Base-by-base conservation (phyloP, 2,797 vertebrate species). In the Crax fasciolata region DNA sequence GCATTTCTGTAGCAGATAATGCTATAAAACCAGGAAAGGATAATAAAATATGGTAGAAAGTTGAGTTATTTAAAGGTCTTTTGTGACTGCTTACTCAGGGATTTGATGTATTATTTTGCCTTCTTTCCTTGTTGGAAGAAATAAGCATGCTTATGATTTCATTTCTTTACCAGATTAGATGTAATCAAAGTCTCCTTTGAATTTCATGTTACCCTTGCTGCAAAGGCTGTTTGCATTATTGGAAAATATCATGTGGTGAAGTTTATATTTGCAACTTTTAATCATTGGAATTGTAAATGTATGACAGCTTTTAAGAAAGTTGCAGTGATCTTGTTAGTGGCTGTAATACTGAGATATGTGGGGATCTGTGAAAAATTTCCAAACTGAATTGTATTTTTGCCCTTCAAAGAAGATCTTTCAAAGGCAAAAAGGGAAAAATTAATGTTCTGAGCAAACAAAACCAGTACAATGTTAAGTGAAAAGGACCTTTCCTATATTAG, bases 51-150 rank as follows among this genome's bases (percentile, higher is more conserved):
- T 67, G 92, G 93, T 97, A 95, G 96, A 96, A 98, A 98, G 97
- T 97, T 97, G 98, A 98, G 97, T 98, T 98, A 98, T 98, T 98
- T 98, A 98, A 98, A 97, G 98, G 97, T 97, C 98, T 98, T 98
- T 97, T 97, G 98, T 98, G 97, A 97, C 97, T 98, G 96, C 97
- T 98, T 97, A 97, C 97, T 98, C 97, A 95, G 94, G 96, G 97
- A 96, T 97, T 96, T 96, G 93, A 97, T 97, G 82, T 95, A 95
- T 97, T 97, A 76, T 96, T 97, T 97, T 96, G 88, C 90, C 97
- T 93, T 93, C 95, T 95, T 91, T 95, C 87, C 94, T 95, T 95
- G 89, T 96, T 94, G 87, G 82, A 87, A 95, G 96, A 97, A 97
- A 97, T 97, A 97, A 97, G 83, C 70, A 89, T 82, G 86, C 97